Conservation (phyloP, 2,113 vertebrate species). For the Atlantisia rogersi region DNA sequence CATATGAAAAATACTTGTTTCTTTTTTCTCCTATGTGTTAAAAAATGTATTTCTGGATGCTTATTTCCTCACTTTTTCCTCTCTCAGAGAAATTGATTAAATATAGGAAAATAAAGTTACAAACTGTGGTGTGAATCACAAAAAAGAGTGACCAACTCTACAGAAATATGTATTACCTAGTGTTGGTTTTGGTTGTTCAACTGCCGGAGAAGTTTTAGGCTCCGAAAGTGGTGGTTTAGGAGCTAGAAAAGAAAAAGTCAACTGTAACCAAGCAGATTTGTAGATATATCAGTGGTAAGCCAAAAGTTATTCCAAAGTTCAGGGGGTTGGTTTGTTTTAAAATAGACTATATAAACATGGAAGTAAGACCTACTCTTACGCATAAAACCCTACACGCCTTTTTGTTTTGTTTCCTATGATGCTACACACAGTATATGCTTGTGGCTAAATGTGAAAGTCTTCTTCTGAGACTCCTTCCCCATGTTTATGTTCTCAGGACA, state of each 20-base stretch:
- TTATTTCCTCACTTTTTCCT: background rate
- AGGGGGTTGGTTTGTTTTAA: background rate
- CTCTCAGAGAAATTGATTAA: background rate
- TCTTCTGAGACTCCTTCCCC: background rate
- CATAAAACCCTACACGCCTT: background rate
- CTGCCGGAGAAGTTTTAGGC: conserved; percentile 38
- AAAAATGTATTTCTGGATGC: background rate
- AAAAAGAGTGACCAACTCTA: background rate
- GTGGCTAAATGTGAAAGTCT: background rate
- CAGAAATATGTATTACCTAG: conserved; percentile 33
- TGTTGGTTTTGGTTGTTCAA: conserved; percentile 37
- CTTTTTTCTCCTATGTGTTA: background rate
- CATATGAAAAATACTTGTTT: accelerated
- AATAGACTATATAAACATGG: background rate
- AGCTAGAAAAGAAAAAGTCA: conserved; percentile 55
- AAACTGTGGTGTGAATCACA: background rate
- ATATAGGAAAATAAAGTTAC: background rate
- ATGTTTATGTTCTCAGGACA: background rate
- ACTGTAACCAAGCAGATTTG: background rate
- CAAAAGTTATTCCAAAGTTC: background rate
- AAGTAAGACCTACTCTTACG: background rate
- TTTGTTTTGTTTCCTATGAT: background rate
- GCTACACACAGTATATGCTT: background rate
- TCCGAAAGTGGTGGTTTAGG: conserved; percentile 40
- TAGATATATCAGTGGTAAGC: background rate